Conservation (phyloP, 1,140 invertebrate genomes). For the Bombyx mandarina region DNA sequence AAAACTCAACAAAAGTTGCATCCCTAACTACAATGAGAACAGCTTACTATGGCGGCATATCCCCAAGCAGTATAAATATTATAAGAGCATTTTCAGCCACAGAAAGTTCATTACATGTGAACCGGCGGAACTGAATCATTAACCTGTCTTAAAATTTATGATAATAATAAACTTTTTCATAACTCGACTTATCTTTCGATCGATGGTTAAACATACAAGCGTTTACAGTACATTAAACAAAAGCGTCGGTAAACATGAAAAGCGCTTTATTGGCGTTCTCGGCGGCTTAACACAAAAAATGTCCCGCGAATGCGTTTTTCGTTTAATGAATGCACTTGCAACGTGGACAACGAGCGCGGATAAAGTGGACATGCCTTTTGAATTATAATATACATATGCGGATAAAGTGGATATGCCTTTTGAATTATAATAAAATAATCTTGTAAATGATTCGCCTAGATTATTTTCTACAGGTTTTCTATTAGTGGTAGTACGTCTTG, state of each 20-base stretch:
- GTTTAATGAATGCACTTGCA: constrained; percentile 37
- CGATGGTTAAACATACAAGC: constrained; percentile 22
- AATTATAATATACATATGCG: not conserved
- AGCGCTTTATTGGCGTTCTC: constrained; percentile 48
- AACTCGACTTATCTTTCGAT: constrained; percentile 16
- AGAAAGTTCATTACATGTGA: constrained; percentile 2
- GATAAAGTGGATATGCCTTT: too few species aligned
- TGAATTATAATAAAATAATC: constrained; percentile 1
- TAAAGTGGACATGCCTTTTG: not conserved
- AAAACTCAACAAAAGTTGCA: too few species aligned
- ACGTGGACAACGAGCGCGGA: not conserved
- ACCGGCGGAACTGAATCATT: not conserved
- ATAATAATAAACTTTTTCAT: too few species aligned
- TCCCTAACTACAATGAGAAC: too few species aligned
- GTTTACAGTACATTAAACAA: constrained; percentile 29
- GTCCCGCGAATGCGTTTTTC: constrained; percentile 36
- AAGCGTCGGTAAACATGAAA: constrained; percentile 41
- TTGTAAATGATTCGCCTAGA: not conserved
- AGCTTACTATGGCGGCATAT: too few species aligned
- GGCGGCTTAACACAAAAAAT: constrained; percentile 34
- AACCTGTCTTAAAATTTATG: too few species aligned
- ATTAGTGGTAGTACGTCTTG: too few species aligned
- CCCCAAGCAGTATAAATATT: too few species aligned
- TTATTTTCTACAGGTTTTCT: too few species aligned
- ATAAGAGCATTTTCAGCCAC: not conserved